Evolutionary conservation across 2,888 invertebrate genomes (phyloP), one percentile per base, ranked within the genome.

Genomic region (Ornithoptera priamus): DNA sequence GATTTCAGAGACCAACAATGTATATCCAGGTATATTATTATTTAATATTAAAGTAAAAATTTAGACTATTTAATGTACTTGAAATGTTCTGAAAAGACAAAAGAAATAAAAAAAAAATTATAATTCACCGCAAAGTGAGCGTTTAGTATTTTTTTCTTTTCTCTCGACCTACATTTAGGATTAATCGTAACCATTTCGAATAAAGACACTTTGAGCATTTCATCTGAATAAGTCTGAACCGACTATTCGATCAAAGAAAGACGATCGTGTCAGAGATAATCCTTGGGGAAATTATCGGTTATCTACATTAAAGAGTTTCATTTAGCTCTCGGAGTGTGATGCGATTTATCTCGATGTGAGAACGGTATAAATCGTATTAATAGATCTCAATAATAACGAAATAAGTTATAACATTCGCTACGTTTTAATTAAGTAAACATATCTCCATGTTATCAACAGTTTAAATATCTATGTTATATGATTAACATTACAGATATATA

Each of bases 171-270:
- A 42, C 58, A 39, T 65, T 46, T n/a, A 50, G 30, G 8, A 63
- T 68, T 68, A 63, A 60, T 68, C 53, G 18, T 39, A 59, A 60
- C 60, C 63, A 68, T 68, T 50, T 50, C 50, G 20, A 59, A 63
- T 63, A 50, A 59, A 50, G 68, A 46, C 63, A 50, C n/a, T 17
- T 2, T 6, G 59, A 20, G 59, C 36, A 39, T 58, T 64, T 63
- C 63, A 64, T 53, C 53, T 62, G 63, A 64, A 64, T 62, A 63
- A n/a, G 62, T 59, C 62, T 50, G 22, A 53, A 59, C 17, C 18
- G 30, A 42, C 15, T 58, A 64, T 64, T 59, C 46, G 50, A 36
- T 50, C 18, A 17, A 59, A 53, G 59, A 68, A 60, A 36, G 30
- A 66, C 59, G 53, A 68, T 50, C 63, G 30, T 46, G 46, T 46